Evolutionary conservation across 2,888 invertebrate species (phyloP), one percentile per base, ranked within the genome.

Genomic region (Ischnura elegans): DNA sequence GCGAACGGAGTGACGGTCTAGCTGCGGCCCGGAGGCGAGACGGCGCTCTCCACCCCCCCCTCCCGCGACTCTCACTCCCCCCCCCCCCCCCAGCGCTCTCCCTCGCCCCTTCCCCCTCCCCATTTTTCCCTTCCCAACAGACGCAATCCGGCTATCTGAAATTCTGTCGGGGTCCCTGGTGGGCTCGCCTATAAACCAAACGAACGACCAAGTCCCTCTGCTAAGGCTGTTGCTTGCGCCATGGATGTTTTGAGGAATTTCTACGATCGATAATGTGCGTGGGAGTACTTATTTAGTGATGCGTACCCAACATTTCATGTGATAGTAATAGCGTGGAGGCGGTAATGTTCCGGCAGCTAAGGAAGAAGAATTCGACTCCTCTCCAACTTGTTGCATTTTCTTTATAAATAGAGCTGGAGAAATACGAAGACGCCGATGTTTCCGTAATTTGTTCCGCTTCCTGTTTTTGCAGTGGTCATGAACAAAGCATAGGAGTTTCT

Each of bases 131-230:
- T 0, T 16, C 3, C 36, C 76, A 36, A 36, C 76, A 36, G 76
- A 76, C 76, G 76, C 36, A 76, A 76, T 76, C 76, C 29, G 29
- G 36, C 76, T 76, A 76, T 76, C 76, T 29, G 13, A 76, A 76
- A 76, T 36, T 76, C n/a, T 76, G 8, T 36, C 76, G 76, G 76
- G 76, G 76, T 29, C 36, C 76, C 6, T 36, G 29, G 76, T 76
- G 8, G 76, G 36, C 76, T 76, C 76, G 76, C 36, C 76, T 13
- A 76, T 36, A 76, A 76, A 76, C 10, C 66, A 76, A 76, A 76
- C 66, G n/a, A 61, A 61, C 25, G 66, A 36, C 10, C 61, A 61
- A 16, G 61, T 61, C 61, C 61, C 61, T n/a, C n/a, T 6, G 19
- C 8, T 61, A 25, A 25, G 5, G 51, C 25, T 61, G n/a, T 61